Conservation (phyloP, 2,797 vertebrate genomes). For the Onychomys arenicola region DNA sequence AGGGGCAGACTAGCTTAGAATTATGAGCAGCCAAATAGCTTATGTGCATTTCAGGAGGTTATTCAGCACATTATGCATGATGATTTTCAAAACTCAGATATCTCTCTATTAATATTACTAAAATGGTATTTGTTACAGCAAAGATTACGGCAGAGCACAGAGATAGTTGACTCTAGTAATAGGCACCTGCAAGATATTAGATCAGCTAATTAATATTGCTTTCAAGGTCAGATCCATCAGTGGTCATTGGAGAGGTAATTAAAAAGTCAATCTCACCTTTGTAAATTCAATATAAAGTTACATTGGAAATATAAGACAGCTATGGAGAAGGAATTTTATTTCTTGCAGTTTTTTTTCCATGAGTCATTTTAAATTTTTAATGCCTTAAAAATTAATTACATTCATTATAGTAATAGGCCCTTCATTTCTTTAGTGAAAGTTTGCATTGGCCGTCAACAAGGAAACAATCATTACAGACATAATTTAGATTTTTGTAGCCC, state of each 20-base stretch:
- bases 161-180: conserved; percentile 36
- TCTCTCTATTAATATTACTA: not conserved
- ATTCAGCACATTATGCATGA: not conserved
- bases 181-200: conserved; percentile 41
- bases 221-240: conserved; percentile 65
- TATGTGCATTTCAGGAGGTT: not conserved
- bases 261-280: conserved; percentile 70
- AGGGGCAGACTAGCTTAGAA: not conserved
- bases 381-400: conserved; percentile 78
- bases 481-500: conserved; percentile 60
- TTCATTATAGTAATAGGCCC: conserved; percentile 67
- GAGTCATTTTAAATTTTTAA: conserved; percentile 75
- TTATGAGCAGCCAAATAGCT: not conserved
- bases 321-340: conserved; percentile 35
- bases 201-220: conserved; percentile 69
- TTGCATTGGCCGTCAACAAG: conserved; percentile 39
- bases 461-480: conserved; percentile 46
- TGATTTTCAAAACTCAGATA: conserved; percentile 55
- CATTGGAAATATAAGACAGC: conserved; percentile 31
- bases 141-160: conserved; percentile 33
- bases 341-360: conserved; percentile 56
- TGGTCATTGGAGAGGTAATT: conserved; percentile 75
- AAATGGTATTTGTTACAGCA: conserved; percentile 25
- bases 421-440: conserved; percentile 63
- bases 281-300: conserved; percentile 58